Evolutionary conservation across 2,113 vertebrate species (phyloP).

Genomic region (Hypanus sabinus): DNA sequence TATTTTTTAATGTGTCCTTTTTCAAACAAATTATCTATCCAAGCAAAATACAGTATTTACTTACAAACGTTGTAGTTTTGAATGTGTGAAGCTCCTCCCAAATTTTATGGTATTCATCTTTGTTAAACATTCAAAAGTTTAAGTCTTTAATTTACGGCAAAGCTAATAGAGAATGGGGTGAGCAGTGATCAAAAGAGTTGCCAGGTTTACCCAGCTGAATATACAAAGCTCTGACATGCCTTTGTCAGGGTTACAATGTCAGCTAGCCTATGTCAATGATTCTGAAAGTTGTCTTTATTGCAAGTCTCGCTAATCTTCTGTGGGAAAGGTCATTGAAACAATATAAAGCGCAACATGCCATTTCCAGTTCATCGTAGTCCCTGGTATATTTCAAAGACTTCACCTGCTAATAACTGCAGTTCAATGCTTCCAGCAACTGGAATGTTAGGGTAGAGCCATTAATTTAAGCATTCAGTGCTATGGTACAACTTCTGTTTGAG

Average conservation of each 20-base stretch:
- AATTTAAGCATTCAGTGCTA: neutral
- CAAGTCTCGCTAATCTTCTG: neutral
- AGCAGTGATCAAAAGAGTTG: neutral
- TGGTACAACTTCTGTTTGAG: neutral
- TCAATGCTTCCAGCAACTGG: neutral
- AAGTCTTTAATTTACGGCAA: neutral
- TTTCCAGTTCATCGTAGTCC: neutral
- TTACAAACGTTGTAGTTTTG: no score
- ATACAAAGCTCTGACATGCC: neutral
- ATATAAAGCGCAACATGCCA: neutral
- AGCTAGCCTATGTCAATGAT: neutral
- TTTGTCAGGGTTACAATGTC: neutral
- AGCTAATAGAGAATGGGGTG: neutral
- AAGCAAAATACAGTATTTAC: neutral
- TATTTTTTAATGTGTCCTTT: neutral
- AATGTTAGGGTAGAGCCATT: neutral
- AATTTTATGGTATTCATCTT: neutral
- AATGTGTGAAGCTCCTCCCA: neutral
- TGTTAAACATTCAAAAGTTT: neutral
- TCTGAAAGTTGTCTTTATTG: conserved; percentile 2
- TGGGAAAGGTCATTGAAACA: conserved; percentile 3
- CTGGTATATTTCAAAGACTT: neutral
- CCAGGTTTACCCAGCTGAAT: neutral
- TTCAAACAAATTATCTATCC: neutral
- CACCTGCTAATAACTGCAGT: neutral